Base-by-base conservation (phyloP, 2,113 vertebrate genomes). In the Prunella himalayana region DNA sequence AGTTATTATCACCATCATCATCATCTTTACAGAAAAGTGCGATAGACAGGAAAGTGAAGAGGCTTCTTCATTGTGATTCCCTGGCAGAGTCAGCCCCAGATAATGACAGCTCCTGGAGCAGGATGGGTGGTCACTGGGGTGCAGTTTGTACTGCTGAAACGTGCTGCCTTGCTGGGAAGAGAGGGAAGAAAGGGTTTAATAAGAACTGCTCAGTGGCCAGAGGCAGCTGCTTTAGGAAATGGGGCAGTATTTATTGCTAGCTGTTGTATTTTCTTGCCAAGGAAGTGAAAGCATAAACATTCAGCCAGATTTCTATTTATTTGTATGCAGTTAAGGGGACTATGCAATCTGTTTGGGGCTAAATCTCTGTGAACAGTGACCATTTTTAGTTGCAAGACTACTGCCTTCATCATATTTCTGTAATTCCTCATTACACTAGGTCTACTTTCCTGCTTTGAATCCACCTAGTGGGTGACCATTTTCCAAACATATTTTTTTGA, bases 71-170 rank as follows among this genome's bases (percentile, higher is more conserved):
- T 59, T 15, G 4, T 66, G 66, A 54, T 45, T 85, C 50, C 7
- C 21, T 88, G 64, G 59, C 71, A 80, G 53, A 65, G 21, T 89
- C 45, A 94, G 72, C 63, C 78, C 24, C 30, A 51, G 53, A 22
- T 27, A 81, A 82, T 77, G 82, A 8, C 30, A 71, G 9, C 0
- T 28, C 42, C 71, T 0, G 0, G 35, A 39, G 45, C 7, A 50
- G 89, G 66, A 27, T 1, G 2, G 15, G 42, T 27, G 45, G 30
- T 85, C 87, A 65, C 61, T 53, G 37, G 72, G 53, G 72, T 68
- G 15, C 51, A 64, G 13, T 91, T 79, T 61, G 86, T 63, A 7
- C 19, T 42, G 30, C 78, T 88, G 82, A 72, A 77, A 42, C 0
- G 0, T 70, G 54, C 49, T 86, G 64, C 22, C 56, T 88, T 51